These are phyloP conservation scores for Peribatodes rhomboidaria DNA, from an alignment of 2,888 invertebrate species.

Conservation along the genomic window DNA sequence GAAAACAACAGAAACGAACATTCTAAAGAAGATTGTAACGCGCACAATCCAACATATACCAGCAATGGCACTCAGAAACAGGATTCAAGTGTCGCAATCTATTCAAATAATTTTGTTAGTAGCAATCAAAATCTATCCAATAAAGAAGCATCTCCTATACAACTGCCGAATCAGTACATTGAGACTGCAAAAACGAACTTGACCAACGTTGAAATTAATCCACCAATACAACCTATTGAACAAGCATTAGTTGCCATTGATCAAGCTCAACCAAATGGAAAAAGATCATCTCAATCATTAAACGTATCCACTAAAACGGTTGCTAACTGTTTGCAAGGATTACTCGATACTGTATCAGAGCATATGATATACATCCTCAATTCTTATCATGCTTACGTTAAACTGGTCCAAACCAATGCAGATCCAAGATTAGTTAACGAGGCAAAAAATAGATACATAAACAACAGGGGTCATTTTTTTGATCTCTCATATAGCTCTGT, in stretches of 20 bases:
- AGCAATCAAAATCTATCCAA: neutral
- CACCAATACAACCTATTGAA: neutral
- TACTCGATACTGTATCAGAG: constrained; percentile 47
- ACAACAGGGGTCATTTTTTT: constrained; percentile 53
- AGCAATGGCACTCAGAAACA: neutral
- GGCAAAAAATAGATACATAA: constrained; percentile 39
- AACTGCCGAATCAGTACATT: neutral
- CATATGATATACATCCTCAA: constrained; percentile 51
- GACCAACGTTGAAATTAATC: constrained; percentile 2
- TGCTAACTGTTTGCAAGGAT: constrained; percentile 4
- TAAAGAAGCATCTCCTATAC: neutral
- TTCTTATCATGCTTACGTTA: constrained; percentile 42
- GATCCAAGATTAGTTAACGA: constrained; percentile 22
- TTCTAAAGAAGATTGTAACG: neutral
- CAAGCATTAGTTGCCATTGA: neutral
- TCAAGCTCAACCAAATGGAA: neutral
- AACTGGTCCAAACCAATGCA: constrained; percentile 10
- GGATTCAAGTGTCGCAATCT: neutral
- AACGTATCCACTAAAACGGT: neutral
- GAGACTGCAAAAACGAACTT: neutral
- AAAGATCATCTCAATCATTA: neutral
- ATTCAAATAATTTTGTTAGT: neutral
- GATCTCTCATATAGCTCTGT: constrained; percentile 55
- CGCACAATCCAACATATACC: neutral
- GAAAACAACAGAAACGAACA: neutral